These are phyloP conservation scores for Lanius ludovicianus DNA, from an alignment of 2,113 vertebrate species.

Conservation along the genomic window DNA sequence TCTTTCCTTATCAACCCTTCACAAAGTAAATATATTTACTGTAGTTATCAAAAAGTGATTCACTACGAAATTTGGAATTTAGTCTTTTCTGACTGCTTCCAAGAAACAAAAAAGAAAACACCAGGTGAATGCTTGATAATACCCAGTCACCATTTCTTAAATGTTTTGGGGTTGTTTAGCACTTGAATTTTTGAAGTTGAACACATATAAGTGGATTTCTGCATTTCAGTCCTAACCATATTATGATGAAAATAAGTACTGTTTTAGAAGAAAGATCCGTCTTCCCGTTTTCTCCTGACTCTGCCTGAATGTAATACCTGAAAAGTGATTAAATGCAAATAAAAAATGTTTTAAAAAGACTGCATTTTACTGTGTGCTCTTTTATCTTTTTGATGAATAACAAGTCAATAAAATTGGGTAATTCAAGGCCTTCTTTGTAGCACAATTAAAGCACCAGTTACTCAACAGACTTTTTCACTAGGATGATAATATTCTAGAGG, in stretches of 20 bases:
- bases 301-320: neutral
- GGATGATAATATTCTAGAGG: conserved; percentile 4
- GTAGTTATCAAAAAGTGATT: neutral
- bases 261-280: neutral
- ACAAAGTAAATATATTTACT: neutral
- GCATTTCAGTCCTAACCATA: neutral
- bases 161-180: neutral
- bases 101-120: neutral
- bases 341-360: conserved; percentile 5
- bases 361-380: neutral
- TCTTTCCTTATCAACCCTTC: neutral
- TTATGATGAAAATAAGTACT: neutral
- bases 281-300: neutral
- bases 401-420: conserved; percentile 2
- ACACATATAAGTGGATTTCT: neutral
- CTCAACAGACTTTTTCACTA: conserved; percentile 27
- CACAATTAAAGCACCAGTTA: conserved; percentile 44
- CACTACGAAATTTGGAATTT: neutral
- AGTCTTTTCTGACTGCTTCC: neutral
- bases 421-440: conserved; percentile 4
- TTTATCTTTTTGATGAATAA: conserved; percentile 26
- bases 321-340: neutral
- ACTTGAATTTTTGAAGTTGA: neutral
- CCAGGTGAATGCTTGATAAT: neutral
- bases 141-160: neutral